A percentile compares a stretch with the other conserved stretches of the same genome.
phyloP scores from a whole-genome alignment of 2,888 invertebrate species.

The Pedicia rivosa region DNA sequence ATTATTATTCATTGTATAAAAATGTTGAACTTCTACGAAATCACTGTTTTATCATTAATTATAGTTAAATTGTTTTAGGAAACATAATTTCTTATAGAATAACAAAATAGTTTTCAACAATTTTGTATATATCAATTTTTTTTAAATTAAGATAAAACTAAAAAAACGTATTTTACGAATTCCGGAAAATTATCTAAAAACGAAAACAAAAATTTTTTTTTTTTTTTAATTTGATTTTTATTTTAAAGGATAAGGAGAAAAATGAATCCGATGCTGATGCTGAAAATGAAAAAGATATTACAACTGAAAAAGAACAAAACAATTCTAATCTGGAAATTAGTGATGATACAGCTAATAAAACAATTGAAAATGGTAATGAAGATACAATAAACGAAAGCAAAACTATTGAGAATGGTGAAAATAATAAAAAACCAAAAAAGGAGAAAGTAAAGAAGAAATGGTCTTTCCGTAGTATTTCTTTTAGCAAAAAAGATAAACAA shows the following conservation, averaged over 20 bases:
- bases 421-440: conserved; percentile 46
- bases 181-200: too few species aligned
- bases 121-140: too few species aligned
- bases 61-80: too few species aligned
- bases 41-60: too few species aligned
- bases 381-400: conserved; percentile 36
- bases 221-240: too few species aligned
- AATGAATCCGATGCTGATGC: conserved; percentile 37
- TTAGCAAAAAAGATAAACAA: conserved; percentile 73
- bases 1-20: too few species aligned
- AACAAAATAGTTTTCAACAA: too few species aligned
- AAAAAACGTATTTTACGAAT: too few species aligned
- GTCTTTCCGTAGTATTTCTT: conserved; percentile 76
- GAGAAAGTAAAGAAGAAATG: conserved; percentile 74
- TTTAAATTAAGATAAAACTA: too few species aligned
- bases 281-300: conserved; percentile 51
- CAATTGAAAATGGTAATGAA: conserved; percentile 35
- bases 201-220: too few species aligned
- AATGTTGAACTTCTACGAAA: too few species aligned
- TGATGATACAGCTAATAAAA: conserved; percentile 23
- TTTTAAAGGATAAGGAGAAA: conserved; percentile 45
- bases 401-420: conserved; percentile 31
- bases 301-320: conserved; percentile 42
- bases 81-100: too few species aligned
- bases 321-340: conserved; percentile 12